Conservation (phyloP, 2,113 vertebrate genomes). For the Theropithecus gelada region DNA sequence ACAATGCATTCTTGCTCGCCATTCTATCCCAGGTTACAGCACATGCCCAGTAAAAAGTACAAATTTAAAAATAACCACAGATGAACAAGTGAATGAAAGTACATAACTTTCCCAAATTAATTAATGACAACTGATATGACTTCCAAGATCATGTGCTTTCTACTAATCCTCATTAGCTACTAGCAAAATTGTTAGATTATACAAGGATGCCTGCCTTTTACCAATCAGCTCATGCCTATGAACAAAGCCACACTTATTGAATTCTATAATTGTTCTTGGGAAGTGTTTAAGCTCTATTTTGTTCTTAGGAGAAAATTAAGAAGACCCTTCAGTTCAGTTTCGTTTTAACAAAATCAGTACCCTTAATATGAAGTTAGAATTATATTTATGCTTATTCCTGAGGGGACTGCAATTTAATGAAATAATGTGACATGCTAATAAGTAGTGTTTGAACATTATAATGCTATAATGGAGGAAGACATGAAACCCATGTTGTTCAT, state of each 20-base stretch:
- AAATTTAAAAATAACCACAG: background rate
- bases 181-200: conserved; percentile 32
- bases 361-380: background rate
- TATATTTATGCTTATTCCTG: background rate
- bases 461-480: background rate
- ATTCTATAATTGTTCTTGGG: background rate
- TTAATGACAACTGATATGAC: conserved; percentile 16
- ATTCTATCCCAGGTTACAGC: background rate
- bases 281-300: background rate
- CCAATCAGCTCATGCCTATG: background rate
- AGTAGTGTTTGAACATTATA: background rate
- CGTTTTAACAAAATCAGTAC: background rate
- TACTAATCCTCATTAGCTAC: background rate
- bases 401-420: background rate
- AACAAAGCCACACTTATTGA: background rate
- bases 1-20: background rate
- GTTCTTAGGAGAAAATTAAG: background rate
- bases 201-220: background rate
- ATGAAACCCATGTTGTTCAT: background rate
- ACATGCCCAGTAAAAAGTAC: background rate
- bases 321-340: background rate
- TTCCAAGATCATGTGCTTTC: background rate
- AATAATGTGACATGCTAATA: background rate
- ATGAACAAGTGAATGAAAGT: background rate
- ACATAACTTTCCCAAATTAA: background rate